Base-by-base conservation (phyloP, 1,140 invertebrate genomes). In the Callitettix versicolor region DNA sequence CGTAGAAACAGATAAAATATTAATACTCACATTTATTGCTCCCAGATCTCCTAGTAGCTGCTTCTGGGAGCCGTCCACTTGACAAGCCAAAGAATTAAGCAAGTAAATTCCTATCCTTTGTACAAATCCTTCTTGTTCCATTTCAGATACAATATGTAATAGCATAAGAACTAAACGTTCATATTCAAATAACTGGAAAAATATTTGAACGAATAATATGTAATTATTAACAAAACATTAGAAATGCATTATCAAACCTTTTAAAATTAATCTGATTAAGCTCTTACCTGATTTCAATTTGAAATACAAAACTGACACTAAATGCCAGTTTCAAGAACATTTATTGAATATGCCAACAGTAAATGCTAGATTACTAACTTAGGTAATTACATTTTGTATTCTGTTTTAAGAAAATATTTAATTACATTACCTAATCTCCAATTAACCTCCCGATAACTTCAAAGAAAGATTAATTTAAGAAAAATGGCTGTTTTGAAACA, bases 71-170 rank as follows among this genome's bases (percentile, higher is more conserved):
- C 91, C 89, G 66, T 96, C 92, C 3, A 98, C 93, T 71, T 96
- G 92, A 70, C 95, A 98, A 3, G 94, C 94, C 43, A 98, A 73
- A 6, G 91, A 92, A 72, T 98, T 98, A 4, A 98, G 76, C 58
- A 98, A 73, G 73, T 93, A 96, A 58, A 97, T 93, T 14, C 89
- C 91, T 61, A 96, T 92, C 55, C 93, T 80, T 68, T 94, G 92
- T 4, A 96, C 90, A 70, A 96, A 94, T 38, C 88, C 82, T 69
- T 95, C 91, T 51, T 88, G 85, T 62, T 84, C 80, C 43, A 85
- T 83, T 59, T 85, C 79, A 26, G 82, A 78, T 1, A 93, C 85
- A 30, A 93, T 88, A 65, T 85, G 79, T 42, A 97, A 70, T 14
- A 97, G 73, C 49, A 96, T 82, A 58, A 81, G 80, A 0, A 95